Evolutionary conservation across 2,797 vertebrate genomes (phyloP).

Genomic region (Toxotes lorentzi): DNA sequence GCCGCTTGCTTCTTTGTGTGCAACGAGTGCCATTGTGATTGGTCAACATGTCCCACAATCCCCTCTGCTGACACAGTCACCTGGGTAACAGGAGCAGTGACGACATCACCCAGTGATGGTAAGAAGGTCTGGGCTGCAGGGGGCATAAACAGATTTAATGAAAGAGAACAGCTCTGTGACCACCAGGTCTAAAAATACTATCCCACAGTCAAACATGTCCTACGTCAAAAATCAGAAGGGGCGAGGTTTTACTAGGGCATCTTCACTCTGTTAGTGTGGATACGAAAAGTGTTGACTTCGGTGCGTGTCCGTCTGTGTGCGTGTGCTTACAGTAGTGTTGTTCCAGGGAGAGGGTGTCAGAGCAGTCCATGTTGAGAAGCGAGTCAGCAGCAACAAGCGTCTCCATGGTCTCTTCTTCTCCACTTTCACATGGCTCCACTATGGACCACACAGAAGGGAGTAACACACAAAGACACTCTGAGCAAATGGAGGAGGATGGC

Average conservation of each 20-base stretch:
- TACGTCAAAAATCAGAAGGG: conserved; percentile 34
- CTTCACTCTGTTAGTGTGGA: conserved; percentile 6
- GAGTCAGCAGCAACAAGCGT: conserved; percentile 94
- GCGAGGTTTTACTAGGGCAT: conserved; percentile 21
- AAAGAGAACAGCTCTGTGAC: conserved; percentile 48
- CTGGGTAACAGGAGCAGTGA: conserved; percentile 89
- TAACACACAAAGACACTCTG: conserved; percentile 5
- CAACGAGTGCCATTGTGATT: conserved; percentile 84
- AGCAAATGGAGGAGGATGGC: conserved; percentile 5
- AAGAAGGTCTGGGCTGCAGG: conserved; percentile 90
- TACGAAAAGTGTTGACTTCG: conserved; percentile 1
- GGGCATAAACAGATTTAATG: conserved; percentile 69
- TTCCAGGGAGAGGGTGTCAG: conserved; percentile 87
- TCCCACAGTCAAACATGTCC: conserved; percentile 42
- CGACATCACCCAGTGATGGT: conserved; percentile 88
- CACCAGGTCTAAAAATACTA: conserved; percentile 62
- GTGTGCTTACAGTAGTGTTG: conserved; percentile 89
- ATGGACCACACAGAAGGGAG: conserved; percentile 45
- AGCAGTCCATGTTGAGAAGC: conserved; percentile 94
- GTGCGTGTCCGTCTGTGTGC: neutral
- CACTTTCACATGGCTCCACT: conserved; percentile 94
- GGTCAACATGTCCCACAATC: conserved; percentile 90
- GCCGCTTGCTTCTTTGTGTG: conserved; percentile 80
- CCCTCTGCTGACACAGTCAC: conserved; percentile 91
- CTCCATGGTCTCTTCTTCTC: conserved; percentile 93